Evolutionary conservation across 1,140 invertebrate species (phyloP).

Genomic region (Calephelis virginiensis): DNA sequence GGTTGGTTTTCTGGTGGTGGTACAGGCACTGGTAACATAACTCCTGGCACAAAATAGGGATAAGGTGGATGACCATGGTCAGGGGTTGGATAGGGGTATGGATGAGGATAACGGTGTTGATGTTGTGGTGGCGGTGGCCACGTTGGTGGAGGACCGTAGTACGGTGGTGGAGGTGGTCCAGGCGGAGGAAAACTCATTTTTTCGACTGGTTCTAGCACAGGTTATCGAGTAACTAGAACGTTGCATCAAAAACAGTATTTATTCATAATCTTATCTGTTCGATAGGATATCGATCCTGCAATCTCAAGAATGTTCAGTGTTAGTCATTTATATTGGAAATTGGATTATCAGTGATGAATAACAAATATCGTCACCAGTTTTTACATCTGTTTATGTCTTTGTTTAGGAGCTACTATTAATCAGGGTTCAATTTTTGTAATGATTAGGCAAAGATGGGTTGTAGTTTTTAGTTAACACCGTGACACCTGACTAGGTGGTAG

Average conservation of each 20-base stretch:
- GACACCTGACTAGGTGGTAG: no score
- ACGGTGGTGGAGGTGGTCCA: slow-evolving; percentile 38
- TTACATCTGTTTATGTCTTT: not conserved
- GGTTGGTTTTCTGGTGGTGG: slow-evolving; percentile 37
- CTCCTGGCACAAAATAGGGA: slow-evolving; percentile 54
- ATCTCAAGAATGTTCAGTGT: slow-evolving; percentile 2
- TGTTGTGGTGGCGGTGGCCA: slow-evolving; percentile 29
- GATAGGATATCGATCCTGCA: slow-evolving; percentile 8
- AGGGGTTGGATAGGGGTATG: slow-evolving; percentile 35
- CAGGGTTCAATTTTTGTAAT: no score
- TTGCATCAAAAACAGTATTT: not conserved
- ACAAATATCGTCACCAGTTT: not conserved
- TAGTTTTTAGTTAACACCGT: no score
- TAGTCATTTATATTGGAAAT: slow-evolving; percentile 1
- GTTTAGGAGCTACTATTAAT: not conserved
- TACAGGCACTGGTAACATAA: slow-evolving; percentile 54
- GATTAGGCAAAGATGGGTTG: no score
- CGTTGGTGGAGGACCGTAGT: slow-evolving; percentile 27
- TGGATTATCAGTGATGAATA: slow-evolving; percentile 15
- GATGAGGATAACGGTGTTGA: slow-evolving; percentile 30
- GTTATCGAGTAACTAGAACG: not conserved
- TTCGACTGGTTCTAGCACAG: not conserved
- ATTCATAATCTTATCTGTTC: slow-evolving; percentile 8
- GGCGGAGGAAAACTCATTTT: slow-evolving; percentile 11
- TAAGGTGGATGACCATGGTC: slow-evolving; percentile 33